Conservation (phyloP, 2,797 vertebrate species). For the Masticophis lateralis region DNA sequence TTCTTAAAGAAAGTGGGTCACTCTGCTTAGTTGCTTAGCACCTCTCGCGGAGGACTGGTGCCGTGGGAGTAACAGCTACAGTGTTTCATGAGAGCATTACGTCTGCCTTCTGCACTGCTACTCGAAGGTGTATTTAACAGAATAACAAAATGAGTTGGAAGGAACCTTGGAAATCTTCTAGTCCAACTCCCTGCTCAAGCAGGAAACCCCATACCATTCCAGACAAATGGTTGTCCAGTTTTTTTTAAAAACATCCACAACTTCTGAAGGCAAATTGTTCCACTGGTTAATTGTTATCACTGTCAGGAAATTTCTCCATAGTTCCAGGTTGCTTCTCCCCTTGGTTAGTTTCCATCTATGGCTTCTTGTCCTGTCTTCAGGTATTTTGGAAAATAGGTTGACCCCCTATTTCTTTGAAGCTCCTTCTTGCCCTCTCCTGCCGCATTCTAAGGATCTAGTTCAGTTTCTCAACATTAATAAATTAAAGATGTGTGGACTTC, state of each 20-base stretch:
- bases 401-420: neutral
- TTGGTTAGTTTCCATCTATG: neutral
- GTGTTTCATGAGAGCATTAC: neutral
- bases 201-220: neutral
- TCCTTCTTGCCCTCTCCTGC: neutral
- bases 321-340: neutral
- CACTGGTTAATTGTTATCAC: neutral
- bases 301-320: neutral
- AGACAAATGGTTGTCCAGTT: neutral
- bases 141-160: neutral
- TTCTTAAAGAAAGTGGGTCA: slow-evolving; percentile 55
- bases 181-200: neutral
- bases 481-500: neutral
- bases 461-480: neutral
- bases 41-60: slow-evolving; percentile 34
- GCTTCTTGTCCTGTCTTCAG: neutral
- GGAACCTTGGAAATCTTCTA: neutral
- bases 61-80: slow-evolving; percentile 10
- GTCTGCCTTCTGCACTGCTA: neutral
- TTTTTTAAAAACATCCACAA: neutral
- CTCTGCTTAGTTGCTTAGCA: slow-evolving; percentile 55
- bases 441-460: neutral
- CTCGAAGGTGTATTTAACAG: neutral
- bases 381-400: neutral
- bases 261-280: neutral